Evolutionary conservation across 2,113 vertebrate species (phyloP), one percentile per base, ranked within the genome.

Genomic region (Ranitomeya imitator): DNA sequence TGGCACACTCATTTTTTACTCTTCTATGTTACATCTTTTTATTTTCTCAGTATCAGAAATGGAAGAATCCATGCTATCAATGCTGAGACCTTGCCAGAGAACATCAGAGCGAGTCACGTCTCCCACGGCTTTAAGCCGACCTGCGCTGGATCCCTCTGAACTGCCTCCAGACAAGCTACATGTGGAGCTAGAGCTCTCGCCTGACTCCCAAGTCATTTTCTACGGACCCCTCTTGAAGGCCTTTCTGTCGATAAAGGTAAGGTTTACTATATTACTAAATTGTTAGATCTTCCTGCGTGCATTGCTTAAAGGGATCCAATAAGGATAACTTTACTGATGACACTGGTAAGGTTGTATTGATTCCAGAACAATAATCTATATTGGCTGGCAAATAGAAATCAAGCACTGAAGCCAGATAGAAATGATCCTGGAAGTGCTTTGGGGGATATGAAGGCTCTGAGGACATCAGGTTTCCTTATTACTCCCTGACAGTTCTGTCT

Each of bases 131-230:
- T 95, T 96, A 87, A 90, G 92, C 23, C 94, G 94, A 11, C 87
- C 93, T 16, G 93, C 96, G 78, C 45, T 96, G 0, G 98, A 99
- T 90, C 98, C 98, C 15, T 96, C 97, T 0, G 97, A 99, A 90
- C 96, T 99, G 82, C 97, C 97, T 0, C 97, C 98, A 0, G 98
- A 99, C 85, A 93, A 95, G 52, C 95, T 99, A 65, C 98, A 97
- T 0, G 98, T 99, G 90, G 97, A 99, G 92, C 96, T 99, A 95
- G 98, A 99, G 60, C 95, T 99, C 69, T 97, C 97, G 9, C 96
- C 98, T 3, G 96, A 98, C 92, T 99, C 98, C 84, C 98, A 98
- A 55, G 96, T 99, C 90, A 96, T 96, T 51, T 96, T 99, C 0
- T 99, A 99, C 9, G 98, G 98, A 55, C 98, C 98, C 73, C 79